These are phyloP conservation scores for Lepidotrigona ventralis DNA, from an alignment of 1,140 invertebrate genomes.

Conservation along the genomic window DNA sequence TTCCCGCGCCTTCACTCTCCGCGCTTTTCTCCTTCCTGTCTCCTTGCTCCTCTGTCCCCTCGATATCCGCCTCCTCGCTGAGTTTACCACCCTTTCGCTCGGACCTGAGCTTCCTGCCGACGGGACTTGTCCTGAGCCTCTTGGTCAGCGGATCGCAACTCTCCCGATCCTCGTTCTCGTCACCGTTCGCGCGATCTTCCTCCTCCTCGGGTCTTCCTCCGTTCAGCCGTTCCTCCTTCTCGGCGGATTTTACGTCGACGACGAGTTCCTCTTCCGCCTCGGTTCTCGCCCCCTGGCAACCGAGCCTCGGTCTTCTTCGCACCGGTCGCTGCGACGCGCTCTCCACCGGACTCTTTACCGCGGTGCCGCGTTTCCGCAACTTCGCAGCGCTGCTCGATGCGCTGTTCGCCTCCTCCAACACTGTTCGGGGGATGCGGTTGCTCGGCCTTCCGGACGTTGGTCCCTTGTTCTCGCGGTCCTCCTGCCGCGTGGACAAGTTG, in stretches of 20 bases:
- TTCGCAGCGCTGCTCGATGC: constrained; percentile 70
- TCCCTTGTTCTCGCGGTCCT: constrained; percentile 79
- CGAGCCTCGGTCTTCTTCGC: constrained; percentile 64
- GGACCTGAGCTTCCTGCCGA: constrained; percentile 55
- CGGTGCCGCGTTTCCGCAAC: constrained; percentile 66
- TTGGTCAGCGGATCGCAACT: constrained; percentile 66
- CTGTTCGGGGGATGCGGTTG: constrained; percentile 72
- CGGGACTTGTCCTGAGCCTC: constrained; percentile 61
- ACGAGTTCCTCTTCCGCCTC: constrained; percentile 41
- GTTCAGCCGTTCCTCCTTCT: constrained; percentile 44
- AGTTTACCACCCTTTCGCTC: constrained; percentile 48
- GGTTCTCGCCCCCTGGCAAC: constrained; percentile 48
- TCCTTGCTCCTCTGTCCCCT: constrained; percentile 54
- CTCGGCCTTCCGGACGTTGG: constrained; percentile 69
- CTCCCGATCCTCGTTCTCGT: constrained; percentile 38
- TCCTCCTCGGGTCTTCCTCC: not conserved
- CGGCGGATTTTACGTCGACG: constrained; percentile 28
- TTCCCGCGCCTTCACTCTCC: constrained; percentile 47
- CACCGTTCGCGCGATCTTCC: not conserved
- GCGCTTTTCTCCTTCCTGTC: constrained; percentile 25
- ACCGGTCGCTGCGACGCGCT: constrained; percentile 60
- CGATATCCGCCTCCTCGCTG: constrained; percentile 34
- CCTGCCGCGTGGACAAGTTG: constrained; percentile 68
- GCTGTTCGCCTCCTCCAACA: constrained; percentile 77
- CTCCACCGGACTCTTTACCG: constrained; percentile 66